Evolutionary conservation across 2,113 vertebrate species (phyloP).

Genomic region (Aphelocoma coerulescens): DNA sequence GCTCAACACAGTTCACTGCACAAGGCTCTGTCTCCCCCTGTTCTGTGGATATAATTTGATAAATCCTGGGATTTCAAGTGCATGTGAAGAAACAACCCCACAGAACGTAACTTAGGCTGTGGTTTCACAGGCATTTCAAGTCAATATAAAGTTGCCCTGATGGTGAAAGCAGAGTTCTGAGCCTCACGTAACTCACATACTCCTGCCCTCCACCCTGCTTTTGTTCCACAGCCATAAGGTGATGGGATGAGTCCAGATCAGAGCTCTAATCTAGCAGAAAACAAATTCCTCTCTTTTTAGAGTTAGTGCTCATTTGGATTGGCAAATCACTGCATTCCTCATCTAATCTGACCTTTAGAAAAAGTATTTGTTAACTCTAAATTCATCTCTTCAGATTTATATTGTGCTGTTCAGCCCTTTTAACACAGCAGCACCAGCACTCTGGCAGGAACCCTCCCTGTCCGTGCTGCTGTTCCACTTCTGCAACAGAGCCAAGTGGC

Average conservation of each 20-base stretch:
- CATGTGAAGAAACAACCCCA: neutral
- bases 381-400: slow-evolving; percentile 10
- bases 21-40: neutral
- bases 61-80: neutral
- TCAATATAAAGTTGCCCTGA: neutral
- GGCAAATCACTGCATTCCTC: slow-evolving; percentile 36
- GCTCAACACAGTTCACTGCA: neutral
- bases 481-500: neutral
- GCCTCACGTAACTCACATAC: neutral
- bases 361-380: slow-evolving; percentile 22
- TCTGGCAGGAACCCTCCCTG: neutral
- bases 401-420: neutral
- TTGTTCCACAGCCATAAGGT: neutral
- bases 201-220: neutral
- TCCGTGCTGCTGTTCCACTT: neutral
- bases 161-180: neutral
- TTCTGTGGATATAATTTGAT: neutral
- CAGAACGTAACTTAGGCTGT: neutral
- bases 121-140: neutral
- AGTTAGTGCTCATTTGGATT: slow-evolving; percentile 19
- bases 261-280: slow-evolving; percentile 12
- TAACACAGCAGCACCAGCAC: neutral
- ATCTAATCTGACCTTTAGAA: slow-evolving; percentile 41
- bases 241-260: neutral
- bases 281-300: slow-evolving; percentile 40